phyloP scores from a whole-genome alignment of 1,140 invertebrate genomes.

The Magallana gigas region DNA sequence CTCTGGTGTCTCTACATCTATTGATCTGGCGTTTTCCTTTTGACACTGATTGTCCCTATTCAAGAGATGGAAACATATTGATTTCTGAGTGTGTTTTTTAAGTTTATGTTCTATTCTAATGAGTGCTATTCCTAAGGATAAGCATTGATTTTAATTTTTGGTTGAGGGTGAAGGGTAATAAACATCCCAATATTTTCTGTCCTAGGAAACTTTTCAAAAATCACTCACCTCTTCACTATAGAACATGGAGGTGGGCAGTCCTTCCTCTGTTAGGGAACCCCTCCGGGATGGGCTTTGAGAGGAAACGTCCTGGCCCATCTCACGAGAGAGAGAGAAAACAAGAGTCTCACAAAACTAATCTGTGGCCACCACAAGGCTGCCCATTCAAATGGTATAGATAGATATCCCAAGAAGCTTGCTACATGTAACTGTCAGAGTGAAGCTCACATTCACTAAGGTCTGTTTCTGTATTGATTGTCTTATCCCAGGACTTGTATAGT shows the following conservation, averaged over 20 bases:
- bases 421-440: slow-evolving; percentile 30
- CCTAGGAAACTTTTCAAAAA: not conserved
- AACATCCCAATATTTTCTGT: too few species aligned
- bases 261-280: slow-evolving; percentile 19
- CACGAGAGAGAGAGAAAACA: slow-evolving; percentile 15
- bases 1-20: slow-evolving; percentile 22
- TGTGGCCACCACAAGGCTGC: not conserved
- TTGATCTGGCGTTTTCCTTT: slow-evolving; percentile 20
- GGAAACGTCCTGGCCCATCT: slow-evolving; percentile 28
- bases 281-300: slow-evolving; percentile 12
- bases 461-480: slow-evolving; percentile 36
- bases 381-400: slow-evolving; percentile 21
- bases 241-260: not conserved
- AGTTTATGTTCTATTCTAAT: slow-evolving; percentile 17
- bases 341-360: not conserved
- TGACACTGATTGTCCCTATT: slow-evolving; percentile 37
- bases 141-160: not conserved
- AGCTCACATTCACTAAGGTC: slow-evolving; percentile 23
- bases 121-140: slow-evolving; percentile 1
- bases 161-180: not conserved
- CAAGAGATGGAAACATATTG: slow-evolving; percentile 37
- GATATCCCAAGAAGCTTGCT: slow-evolving; percentile 30
- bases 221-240: slow-evolving; percentile 13
- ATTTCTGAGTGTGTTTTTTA: slow-evolving; percentile 36
- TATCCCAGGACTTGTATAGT: slow-evolving; percentile 37